Percentiles rank a stretch among this genome's conserved stretches.
These are phyloP conservation scores for Atherinomorus stipes DNA, from an alignment of 2,113 vertebrate genomes.

Conservation along the genomic window DNA sequence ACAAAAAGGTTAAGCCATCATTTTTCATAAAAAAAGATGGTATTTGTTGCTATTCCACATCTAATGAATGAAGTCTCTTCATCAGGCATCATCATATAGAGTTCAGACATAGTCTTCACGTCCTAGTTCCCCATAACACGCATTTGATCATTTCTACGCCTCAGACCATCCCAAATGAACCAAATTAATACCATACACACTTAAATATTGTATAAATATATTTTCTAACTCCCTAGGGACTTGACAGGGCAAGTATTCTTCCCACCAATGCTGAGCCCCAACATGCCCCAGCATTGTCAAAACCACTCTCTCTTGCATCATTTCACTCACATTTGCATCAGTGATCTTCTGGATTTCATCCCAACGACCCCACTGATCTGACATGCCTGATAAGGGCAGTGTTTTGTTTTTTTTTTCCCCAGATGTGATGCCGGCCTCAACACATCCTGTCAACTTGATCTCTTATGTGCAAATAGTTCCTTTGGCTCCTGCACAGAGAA, in stretches of 20 bases:
- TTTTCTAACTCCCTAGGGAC: too few species aligned
- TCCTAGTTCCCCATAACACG: too few species aligned
- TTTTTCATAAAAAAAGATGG: too few species aligned
- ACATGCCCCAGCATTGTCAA: background rate
- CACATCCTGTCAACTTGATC: slow-evolving; percentile 32
- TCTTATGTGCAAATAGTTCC: slow-evolving; percentile 24
- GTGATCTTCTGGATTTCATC: slow-evolving; percentile 13
- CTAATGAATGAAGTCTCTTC: too few species aligned
- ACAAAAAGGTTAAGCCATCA: too few species aligned
- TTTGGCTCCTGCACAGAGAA: slow-evolving; percentile 15
- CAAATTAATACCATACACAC: too few species aligned
- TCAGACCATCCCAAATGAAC: too few species aligned
- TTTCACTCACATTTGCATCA: slow-evolving; percentile 50
- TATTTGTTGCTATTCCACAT: too few species aligned
- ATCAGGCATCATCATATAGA: too few species aligned
- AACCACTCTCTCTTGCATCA: slow-evolving; percentile 26
- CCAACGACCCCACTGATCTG: background rate
- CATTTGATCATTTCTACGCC: too few species aligned
- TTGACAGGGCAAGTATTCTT: background rate
- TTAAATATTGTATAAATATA: too few species aligned
- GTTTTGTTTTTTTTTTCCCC: background rate
- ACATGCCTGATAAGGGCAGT: background rate
- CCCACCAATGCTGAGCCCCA: background rate
- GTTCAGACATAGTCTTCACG: too few species aligned
- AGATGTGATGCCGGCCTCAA: slow-evolving; percentile 5